Evolutionary conservation across 1,140 invertebrate genomes (phyloP).

Genomic region (Thaumatotibia leucotreta): DNA sequence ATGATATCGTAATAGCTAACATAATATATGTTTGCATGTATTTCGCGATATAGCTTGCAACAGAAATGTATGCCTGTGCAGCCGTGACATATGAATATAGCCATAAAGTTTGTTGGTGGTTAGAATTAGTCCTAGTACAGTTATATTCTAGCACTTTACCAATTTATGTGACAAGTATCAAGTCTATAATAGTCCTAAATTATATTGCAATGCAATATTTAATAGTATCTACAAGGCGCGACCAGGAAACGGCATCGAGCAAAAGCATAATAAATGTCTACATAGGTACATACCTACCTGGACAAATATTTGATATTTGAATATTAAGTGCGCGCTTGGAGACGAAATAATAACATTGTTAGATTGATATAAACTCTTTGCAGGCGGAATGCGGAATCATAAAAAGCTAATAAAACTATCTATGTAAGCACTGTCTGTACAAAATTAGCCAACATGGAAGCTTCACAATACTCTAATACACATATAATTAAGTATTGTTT

Average conservation of each 20-base stretch:
- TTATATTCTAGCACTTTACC: background rate
- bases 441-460: no score
- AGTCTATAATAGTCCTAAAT: background rate
- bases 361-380: no score
- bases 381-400: no score
- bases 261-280: background rate
- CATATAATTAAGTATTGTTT: no score
- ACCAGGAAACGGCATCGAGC: background rate
- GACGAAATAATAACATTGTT: background rate
- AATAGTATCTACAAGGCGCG: background rate
- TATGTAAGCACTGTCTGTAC: no score
- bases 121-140: background rate
- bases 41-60: background rate
- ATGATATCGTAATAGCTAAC: no score
- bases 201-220: background rate
- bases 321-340: background rate
- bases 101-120: background rate
- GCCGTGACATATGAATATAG: background rate
- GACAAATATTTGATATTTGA: no score
- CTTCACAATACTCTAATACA: no score
- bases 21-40: no score
- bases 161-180: background rate
- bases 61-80: background rate
- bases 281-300: background rate
- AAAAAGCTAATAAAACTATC: no score